phyloP scores from a whole-genome alignment of 2,797 vertebrate genomes.

The Poeciliopsis turneri region DNA sequence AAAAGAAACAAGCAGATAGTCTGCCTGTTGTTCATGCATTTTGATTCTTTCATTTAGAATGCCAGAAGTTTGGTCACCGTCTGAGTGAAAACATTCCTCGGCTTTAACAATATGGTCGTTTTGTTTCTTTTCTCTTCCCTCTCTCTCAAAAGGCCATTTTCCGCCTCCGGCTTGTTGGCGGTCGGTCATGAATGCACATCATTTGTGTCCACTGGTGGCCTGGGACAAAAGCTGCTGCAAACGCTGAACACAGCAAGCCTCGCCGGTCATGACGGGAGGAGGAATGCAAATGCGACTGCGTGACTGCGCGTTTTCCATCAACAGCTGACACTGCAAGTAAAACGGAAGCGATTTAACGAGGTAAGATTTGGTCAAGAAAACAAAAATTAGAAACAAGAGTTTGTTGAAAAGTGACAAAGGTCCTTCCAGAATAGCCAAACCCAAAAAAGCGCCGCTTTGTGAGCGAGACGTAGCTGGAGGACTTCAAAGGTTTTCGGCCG shows the following conservation, averaged over 20 bases:
- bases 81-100: constrained; percentile 55
- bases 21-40: constrained; percentile 34
- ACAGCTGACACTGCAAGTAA: constrained; percentile 17
- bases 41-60: constrained; percentile 51
- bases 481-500: background rate
- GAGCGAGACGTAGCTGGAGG: background rate
- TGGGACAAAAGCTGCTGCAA: constrained; percentile 37
- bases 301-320: constrained; percentile 45
- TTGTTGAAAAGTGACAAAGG: background rate
- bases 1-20: constrained; percentile 26
- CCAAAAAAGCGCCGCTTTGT: background rate
- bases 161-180: constrained; percentile 56
- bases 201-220: constrained; percentile 52
- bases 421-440: background rate
- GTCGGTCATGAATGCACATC: constrained; percentile 62
- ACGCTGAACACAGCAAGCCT: constrained; percentile 26
- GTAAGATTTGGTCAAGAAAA: constrained; percentile 13
- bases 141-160: constrained; percentile 56
- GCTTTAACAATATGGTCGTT: constrained; percentile 46
- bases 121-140: constrained; percentile 24
- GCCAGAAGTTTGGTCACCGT: constrained; percentile 50
- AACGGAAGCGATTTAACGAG: constrained; percentile 25
- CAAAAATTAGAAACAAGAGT: constrained; percentile 4
- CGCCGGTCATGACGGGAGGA: background rate
- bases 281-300: constrained; percentile 29